phyloP scores from a whole-genome alignment of 2,888 invertebrate genomes.

The Microctonus aethiopoides region DNA sequence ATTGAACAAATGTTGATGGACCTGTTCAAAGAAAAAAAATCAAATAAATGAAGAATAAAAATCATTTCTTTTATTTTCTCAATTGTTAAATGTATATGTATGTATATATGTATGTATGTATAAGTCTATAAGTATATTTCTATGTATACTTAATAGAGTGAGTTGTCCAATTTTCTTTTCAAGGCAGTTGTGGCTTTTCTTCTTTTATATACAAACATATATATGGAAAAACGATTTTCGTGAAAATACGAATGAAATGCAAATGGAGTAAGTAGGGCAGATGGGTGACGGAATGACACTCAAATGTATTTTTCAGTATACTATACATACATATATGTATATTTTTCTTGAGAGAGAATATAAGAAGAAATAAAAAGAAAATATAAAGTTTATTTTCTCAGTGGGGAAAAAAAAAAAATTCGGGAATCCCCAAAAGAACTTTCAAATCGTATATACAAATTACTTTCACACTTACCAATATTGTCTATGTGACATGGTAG shows the following conservation, averaged over 20 bases:
- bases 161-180: background rate
- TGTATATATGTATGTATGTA: background rate
- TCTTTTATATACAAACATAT: background rate
- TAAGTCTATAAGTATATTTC: too few relatives aligned
- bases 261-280: conserved; percentile 25
- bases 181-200: background rate
- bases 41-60: too few relatives aligned
- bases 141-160: background rate
- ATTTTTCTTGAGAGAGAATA: background rate
- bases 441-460: conserved; percentile 1
- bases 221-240: conserved; percentile 26
- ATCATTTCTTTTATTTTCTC: background rate
- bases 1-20: conserved; percentile 53
- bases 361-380: background rate
- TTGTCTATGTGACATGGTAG: conserved; percentile 82
- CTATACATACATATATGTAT: background rate
- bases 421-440: conserved; percentile 13
- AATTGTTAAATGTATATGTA: background rate
- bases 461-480: conserved; percentile 69
- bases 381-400: conserved; percentile 22
- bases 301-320: background rate
- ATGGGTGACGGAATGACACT: background rate
- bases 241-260: conserved; percentile 29
- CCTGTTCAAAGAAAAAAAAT: conserved; percentile 37
- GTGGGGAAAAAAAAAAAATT: conserved; percentile 2